A percentile compares a stretch with the other conserved stretches of the same genome.
phyloP scores from a whole-genome alignment of 2,113 vertebrate genomes.

The Calidris pugnax region DNA sequence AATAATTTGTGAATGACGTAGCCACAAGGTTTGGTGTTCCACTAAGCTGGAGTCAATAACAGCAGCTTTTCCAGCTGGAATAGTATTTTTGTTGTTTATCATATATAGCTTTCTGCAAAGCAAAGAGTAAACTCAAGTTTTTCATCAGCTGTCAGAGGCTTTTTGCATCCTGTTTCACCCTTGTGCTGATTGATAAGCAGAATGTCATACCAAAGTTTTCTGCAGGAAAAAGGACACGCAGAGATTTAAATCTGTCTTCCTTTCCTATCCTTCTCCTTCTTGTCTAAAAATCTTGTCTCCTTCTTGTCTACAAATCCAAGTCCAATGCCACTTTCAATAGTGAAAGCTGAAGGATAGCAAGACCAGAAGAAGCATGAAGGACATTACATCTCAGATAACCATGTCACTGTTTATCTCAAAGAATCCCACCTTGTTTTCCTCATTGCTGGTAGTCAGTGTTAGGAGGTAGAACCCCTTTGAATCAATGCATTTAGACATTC shows the following conservation, averaged over 20 bases:
- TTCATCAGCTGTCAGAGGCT: neutral
- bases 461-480: neutral
- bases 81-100: neutral
- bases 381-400: neutral
- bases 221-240: neutral
- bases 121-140: neutral
- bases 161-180: neutral
- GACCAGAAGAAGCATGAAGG: neutral
- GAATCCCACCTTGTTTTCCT: neutral
- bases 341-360: neutral
- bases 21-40: neutral
- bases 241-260: neutral
- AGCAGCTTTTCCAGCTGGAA: neutral
- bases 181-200: neutral
- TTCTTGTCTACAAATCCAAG: neutral
- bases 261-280: neutral
- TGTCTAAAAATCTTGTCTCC: no score
- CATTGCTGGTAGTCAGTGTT: neutral
- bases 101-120: neutral
- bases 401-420: neutral
- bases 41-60: neutral
- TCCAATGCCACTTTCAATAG: neutral
- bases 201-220: neutral
- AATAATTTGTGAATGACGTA: neutral
- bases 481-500: neutral